These are phyloP conservation scores for Urocyon cinereoargenteus DNA, from an alignment of 2,797 vertebrate species.

Conservation along the genomic window DNA sequence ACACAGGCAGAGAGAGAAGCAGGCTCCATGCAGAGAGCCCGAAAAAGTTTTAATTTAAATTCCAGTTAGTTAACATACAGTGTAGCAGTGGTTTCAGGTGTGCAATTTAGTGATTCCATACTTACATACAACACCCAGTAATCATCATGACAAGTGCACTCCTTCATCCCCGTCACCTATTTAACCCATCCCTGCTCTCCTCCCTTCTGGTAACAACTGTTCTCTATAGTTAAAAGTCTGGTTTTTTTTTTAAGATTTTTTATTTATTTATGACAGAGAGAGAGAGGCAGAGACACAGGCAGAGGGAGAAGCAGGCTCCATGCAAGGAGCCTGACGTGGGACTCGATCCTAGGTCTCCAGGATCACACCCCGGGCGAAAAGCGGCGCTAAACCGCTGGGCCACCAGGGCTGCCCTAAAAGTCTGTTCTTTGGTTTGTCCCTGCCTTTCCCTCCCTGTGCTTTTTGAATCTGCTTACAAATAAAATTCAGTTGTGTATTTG, in stretches of 20 bases:
- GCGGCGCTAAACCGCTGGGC: no score
- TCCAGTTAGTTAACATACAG: neutral
- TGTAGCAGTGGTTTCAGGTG: neutral
- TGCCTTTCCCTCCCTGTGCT: neutral
- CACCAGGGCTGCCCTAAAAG: neutral
- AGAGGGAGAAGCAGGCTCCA: no score
- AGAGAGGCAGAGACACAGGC: no score
- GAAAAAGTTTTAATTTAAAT: neutral
- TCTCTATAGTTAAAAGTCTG: neutral
- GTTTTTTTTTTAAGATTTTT: no score
- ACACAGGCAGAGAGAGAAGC: no score
- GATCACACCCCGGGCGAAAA: no score
- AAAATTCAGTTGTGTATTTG: slow-evolving; percentile 15
- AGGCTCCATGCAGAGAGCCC: no score
- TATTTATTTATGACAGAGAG: no score
- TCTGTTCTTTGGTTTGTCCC: neutral
- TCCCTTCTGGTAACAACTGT: neutral
- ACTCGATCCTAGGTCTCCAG: no score
- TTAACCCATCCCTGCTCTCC: neutral
- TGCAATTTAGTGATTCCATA: neutral
- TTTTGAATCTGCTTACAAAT: neutral
- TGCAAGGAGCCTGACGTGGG: no score
- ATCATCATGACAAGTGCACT: neutral
- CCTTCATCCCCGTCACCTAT: neutral
- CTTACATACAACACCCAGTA: neutral